Evolutionary conservation across 2,797 vertebrate species (phyloP).

Genomic region (Peromyscus nudipes): DNA sequence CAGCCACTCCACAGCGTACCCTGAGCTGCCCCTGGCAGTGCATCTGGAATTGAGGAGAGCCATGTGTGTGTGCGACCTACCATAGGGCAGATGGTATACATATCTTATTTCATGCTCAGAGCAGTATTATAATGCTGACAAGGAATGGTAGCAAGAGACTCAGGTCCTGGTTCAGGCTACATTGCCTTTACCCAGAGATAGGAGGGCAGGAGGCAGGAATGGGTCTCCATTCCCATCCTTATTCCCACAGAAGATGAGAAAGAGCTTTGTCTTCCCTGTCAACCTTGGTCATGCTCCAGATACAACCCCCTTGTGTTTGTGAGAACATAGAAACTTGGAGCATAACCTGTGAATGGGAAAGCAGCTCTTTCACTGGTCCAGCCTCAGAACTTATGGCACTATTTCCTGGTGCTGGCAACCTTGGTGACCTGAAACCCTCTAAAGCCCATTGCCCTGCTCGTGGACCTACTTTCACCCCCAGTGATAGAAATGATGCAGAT

Average conservation of each 20-base stretch:
- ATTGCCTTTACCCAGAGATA: background rate
- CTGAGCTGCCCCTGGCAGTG: background rate
- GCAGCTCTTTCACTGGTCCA: background rate
- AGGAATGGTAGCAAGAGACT: background rate
- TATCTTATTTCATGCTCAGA: background rate
- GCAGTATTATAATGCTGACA: background rate
- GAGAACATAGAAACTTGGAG: background rate
- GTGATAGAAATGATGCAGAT: background rate
- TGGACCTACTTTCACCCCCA: background rate
- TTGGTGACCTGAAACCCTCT: slow-evolving; percentile 88
- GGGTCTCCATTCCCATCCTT: background rate
- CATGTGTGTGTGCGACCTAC: too few species aligned
- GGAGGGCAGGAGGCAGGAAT: too few species aligned
- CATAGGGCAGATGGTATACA: background rate
- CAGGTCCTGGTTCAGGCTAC: background rate
- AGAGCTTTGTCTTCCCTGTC: background rate
- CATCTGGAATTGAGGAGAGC: background rate
- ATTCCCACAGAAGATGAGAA: background rate
- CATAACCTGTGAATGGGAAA: background rate
- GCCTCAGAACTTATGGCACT: slow-evolving; percentile 95
- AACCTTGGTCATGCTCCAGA: background rate
- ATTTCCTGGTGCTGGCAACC: slow-evolving; percentile 96
- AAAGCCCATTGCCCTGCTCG: slow-evolving; percentile 95
- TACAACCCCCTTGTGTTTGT: background rate
- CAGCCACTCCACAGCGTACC: too few species aligned